Conservation (phyloP, 2,797 vertebrate species). For the Lindbergichthys nudifrons region DNA sequence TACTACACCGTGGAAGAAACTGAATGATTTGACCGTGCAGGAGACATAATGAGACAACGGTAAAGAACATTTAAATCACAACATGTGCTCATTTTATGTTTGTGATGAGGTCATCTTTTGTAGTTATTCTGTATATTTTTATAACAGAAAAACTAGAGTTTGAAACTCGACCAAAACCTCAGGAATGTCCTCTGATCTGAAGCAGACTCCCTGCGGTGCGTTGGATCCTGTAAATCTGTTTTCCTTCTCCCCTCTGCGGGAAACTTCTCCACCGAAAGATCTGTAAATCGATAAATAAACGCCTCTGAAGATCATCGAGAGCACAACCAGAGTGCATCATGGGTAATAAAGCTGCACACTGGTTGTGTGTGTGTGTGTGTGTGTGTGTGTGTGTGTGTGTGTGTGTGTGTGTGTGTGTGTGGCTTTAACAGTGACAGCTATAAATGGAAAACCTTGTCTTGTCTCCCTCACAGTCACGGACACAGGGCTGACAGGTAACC, state of each 20-base stretch:
- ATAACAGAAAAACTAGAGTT: not conserved
- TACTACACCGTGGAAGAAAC: too few relatives aligned
- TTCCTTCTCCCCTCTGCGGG: slow-evolving; percentile 13
- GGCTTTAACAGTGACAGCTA: slow-evolving; percentile 13
- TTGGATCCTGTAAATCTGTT: slow-evolving; percentile 26
- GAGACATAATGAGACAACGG: too few relatives aligned
- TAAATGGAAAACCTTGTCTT: slow-evolving; percentile 73
- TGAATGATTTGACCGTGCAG: too few relatives aligned
- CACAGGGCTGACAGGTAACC: slow-evolving; percentile 98
- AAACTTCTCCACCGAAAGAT: not conserved
- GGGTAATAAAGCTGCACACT: too few relatives aligned
- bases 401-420: slow-evolving; percentile 6
- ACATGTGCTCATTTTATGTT: too few relatives aligned
- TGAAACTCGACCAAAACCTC: not conserved
- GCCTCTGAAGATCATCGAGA: not conserved
- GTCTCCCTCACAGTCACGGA: slow-evolving; percentile 92
- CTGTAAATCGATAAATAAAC: not conserved
- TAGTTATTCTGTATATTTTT: not conserved
- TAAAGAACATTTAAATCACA: too few relatives aligned
- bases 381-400: not conserved
- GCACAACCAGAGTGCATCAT: not conserved
- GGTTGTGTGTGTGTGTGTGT: too few relatives aligned
- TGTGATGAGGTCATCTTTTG: not conserved
- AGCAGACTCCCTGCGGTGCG: not conserved
- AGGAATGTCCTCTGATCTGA: slow-evolving; percentile 1